phyloP scores from a whole-genome alignment of 2,113 vertebrate species.

The Chionomys nivalis region DNA sequence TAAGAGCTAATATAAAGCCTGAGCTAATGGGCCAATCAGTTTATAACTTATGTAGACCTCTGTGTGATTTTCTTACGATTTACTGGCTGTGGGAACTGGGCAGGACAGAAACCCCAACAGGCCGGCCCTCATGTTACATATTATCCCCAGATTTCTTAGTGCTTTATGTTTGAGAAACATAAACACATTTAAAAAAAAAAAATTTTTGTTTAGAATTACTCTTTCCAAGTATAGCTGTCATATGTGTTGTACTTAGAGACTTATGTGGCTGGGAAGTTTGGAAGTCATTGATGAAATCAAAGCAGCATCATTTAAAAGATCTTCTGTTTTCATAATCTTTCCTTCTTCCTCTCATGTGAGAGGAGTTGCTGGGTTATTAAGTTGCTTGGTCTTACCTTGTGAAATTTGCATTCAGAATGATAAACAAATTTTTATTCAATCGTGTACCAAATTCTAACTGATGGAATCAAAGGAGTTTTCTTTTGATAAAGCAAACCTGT shows the following conservation, averaged over 20 bases:
- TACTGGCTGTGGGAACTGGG: too few relatives aligned
- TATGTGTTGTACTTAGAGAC: constrained; percentile 53
- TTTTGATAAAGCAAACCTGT: not conserved
- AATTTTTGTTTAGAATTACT: constrained; percentile 71
- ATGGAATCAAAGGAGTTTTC: not conserved
- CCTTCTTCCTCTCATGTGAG: not conserved
- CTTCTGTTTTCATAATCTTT: not conserved
- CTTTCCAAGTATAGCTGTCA: constrained; percentile 63
- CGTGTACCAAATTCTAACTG: not conserved
- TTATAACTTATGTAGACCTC: too few relatives aligned
- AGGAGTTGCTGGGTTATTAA: constrained; percentile 46
- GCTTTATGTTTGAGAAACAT: not conserved
- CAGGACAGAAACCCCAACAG: too few relatives aligned
- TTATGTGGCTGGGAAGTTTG: constrained; percentile 73
- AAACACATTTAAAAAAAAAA: not conserved
- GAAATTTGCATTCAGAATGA: not conserved
- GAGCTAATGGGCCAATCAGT: too few relatives aligned
- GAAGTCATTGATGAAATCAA: constrained; percentile 77
- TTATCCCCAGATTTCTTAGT: not conserved
- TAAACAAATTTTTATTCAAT: not conserved
- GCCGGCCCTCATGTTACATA: too few relatives aligned
- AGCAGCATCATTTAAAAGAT: constrained; percentile 74
- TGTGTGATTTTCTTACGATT: too few relatives aligned
- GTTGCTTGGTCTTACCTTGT: not conserved
- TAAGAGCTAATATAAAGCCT: too few relatives aligned